phyloP scores from a whole-genome alignment of 2,113 vertebrate genomes.

The Sterrhoptilus dennistouni region DNA sequence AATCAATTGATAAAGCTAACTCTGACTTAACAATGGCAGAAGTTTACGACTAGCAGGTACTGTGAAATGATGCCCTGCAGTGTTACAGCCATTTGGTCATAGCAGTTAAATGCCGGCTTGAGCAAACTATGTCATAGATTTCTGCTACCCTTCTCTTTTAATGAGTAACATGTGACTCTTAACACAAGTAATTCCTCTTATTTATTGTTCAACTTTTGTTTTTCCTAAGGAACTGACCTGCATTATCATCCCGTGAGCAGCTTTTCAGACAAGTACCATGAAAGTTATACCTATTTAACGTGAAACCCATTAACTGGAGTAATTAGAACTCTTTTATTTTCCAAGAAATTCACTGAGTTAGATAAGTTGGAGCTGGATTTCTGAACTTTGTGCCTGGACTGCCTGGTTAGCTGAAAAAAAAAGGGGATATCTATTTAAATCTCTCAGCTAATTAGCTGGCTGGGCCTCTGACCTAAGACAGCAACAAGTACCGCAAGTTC shows the following conservation, averaged over 20 bases:
- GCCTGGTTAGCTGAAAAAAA: slow-evolving; percentile 72
- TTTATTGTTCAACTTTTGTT: slow-evolving; percentile 92
- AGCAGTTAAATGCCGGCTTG: slow-evolving; percentile 82
- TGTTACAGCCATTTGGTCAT: slow-evolving; percentile 85
- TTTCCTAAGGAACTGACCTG: slow-evolving; percentile 82
- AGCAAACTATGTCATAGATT: slow-evolving; percentile 80
- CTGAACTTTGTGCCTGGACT: slow-evolving; percentile 83
- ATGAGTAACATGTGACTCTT: slow-evolving; percentile 95
- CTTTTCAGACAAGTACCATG: slow-evolving; percentile 89
- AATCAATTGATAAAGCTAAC: slow-evolving; percentile 78
- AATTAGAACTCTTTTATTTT: slow-evolving; percentile 88
- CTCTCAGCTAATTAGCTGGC: slow-evolving; percentile 81
- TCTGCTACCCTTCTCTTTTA: slow-evolving; percentile 91
- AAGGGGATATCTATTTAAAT: slow-evolving; percentile 90
- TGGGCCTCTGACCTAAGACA: slow-evolving; percentile 71
- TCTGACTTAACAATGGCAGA: slow-evolving; percentile 83
- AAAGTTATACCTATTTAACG: slow-evolving; percentile 94
- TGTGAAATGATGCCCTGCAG: slow-evolving; percentile 93
- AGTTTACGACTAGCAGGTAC: slow-evolving; percentile 87
- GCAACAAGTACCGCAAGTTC: slow-evolving; percentile 66
- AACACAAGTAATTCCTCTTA: slow-evolving; percentile 96
- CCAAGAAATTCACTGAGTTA: slow-evolving; percentile 84
- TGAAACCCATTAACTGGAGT: slow-evolving; percentile 97
- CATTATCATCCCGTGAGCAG: slow-evolving; percentile 79
- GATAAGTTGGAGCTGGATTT: slow-evolving; percentile 84